Conservation (phyloP, 2,113 vertebrate genomes). For the Sinosuthora webbiana region DNA sequence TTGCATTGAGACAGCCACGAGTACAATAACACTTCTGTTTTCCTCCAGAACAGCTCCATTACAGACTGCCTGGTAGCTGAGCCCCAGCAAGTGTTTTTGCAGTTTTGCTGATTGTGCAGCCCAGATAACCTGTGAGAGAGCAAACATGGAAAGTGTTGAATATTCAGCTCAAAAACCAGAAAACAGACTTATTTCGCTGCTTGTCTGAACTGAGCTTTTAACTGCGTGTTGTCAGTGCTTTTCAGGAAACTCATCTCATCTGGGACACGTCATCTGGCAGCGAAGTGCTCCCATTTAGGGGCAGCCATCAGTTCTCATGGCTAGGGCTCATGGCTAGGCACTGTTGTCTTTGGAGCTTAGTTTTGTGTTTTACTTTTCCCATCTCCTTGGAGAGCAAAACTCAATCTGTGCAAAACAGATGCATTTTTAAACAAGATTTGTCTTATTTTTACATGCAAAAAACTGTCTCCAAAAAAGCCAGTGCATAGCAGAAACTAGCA, state of each 20-base stretch:
- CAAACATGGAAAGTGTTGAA: slow-evolving; percentile 27
- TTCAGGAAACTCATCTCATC: background rate
- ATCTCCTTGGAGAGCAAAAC: background rate
- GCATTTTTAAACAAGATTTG: background rate
- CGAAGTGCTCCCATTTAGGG: background rate
- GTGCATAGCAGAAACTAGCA: background rate
- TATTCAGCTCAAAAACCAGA: slow-evolving; percentile 18
- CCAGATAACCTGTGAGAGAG: slow-evolving; percentile 34
- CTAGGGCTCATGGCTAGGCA: background rate
- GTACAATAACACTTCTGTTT: slow-evolving; percentile 23
- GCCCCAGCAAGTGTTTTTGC: background rate
- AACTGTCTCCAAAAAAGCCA: background rate
- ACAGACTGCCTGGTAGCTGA: slow-evolving; percentile 13
- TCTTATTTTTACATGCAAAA: background rate
- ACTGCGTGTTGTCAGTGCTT: background rate
- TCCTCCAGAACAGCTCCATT: slow-evolving; percentile 39
- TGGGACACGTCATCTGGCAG: background rate
- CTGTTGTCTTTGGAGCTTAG: background rate
- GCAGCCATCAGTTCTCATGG: background rate
- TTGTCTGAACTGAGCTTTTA: background rate
- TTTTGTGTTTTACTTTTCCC: background rate
- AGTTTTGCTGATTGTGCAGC: slow-evolving; percentile 53
- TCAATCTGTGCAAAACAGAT: background rate
- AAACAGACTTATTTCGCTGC: background rate
- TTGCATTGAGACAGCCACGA: background rate